These are phyloP conservation scores for Tenualosa thibaudeaui DNA, from an alignment of 2,797 vertebrate species.

Conservation along the genomic window DNA sequence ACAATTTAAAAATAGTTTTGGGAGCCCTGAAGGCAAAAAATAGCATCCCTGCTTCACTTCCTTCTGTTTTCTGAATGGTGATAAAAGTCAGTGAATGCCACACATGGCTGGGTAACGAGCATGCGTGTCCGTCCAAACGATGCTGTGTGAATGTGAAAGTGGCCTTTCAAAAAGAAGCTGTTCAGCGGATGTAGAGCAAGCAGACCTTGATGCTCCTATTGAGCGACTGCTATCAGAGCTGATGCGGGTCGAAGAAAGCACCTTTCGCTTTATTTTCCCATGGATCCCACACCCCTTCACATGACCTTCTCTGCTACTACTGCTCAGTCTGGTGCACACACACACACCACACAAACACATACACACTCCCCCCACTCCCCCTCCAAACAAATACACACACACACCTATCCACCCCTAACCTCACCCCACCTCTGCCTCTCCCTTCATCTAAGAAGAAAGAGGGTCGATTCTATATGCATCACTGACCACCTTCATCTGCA, in stretches of 20 bases:
- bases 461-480: conserved; percentile 14
- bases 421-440: neutral
- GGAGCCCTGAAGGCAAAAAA: conserved; percentile 20
- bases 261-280: neutral
- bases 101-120: neutral
- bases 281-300: neutral
- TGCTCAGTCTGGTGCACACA: neutral
- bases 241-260: conserved; percentile 30
- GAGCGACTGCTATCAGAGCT: conserved; percentile 30
- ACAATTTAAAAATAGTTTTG: neutral
- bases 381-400: neutral
- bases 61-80: neutral
- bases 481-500: conserved; percentile 23
- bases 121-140: neutral
- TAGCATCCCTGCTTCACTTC: conserved; percentile 31
- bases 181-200: conserved; percentile 24
- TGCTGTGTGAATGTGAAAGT: conserved; percentile 28
- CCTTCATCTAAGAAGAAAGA: conserved; percentile 8
- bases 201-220: conserved; percentile 32
- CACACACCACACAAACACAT: neutral
- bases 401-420: neutral
- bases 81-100: conserved; percentile 4
- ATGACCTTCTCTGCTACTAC: neutral
- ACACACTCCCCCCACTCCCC: neutral
- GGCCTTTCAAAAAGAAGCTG: conserved; percentile 21